Evolutionary conservation across 92 coral and sea anemone species (phyloP).

Genomic region (Pocillopora meandrina): DNA sequence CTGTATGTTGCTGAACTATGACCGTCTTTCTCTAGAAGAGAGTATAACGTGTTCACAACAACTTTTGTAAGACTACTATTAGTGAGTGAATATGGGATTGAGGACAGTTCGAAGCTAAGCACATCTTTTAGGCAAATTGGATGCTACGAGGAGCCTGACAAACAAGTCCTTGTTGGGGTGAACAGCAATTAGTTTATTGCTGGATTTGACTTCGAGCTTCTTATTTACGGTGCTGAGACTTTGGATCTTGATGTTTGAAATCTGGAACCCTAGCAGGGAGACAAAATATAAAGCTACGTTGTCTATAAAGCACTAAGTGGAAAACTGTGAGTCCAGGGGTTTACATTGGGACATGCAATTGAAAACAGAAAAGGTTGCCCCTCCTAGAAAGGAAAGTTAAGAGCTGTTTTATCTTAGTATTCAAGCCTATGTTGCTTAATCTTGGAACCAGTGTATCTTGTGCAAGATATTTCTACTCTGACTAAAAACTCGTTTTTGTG

Average conservation of each 20-base stretch:
- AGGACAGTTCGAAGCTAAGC: conserved; percentile 45
- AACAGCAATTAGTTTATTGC: conserved; percentile 49
- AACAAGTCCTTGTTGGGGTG: conserved; percentile 52
- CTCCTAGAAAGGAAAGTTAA: no score
- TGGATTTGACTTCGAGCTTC: conserved; percentile 41
- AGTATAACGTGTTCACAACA: conserved; percentile 38
- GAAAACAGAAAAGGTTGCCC: no score
- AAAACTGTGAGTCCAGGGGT: no score
- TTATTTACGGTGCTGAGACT: conserved; percentile 46
- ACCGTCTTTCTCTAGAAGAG: conserved; percentile 50
- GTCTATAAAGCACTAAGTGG: no score
- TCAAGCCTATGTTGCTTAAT: no score
- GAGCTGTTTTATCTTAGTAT: no score
- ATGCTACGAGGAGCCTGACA: conserved; percentile 55
- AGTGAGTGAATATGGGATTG: neutral
- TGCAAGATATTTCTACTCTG: no score
- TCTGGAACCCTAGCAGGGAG: conserved; percentile 1
- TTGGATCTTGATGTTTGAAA: conserved; percentile 38
- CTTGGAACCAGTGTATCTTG: no score
- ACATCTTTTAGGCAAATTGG: conserved; percentile 46
- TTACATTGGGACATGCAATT: no score
- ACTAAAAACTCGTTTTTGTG: no score
- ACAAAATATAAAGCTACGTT: no score
- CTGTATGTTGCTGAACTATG: neutral
- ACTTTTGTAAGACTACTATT: conserved; percentile 50